These are phyloP conservation scores for Takifugu flavidus DNA, from an alignment of 2,113 vertebrate species.

Conservation along the genomic window DNA sequence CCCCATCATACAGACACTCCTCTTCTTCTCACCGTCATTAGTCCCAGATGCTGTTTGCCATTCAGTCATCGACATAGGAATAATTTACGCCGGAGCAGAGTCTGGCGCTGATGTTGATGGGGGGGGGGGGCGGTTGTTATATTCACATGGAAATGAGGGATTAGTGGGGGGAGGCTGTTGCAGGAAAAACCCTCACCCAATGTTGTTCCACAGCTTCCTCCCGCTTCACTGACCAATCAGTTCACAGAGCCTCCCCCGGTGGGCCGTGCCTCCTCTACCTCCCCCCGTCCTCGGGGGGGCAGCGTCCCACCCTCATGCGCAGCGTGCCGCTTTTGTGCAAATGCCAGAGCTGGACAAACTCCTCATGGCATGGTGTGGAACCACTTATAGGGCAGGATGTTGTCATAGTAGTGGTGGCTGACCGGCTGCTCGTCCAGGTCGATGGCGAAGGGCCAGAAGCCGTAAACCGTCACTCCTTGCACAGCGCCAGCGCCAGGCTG, in stretches of 20 bases:
- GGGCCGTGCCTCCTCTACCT: slow-evolving; percentile 8
- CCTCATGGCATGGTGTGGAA: slow-evolving; percentile 97
- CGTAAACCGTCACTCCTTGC: slow-evolving; percentile 92
- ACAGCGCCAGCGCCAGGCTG: slow-evolving; percentile 89
- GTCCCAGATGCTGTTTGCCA: slow-evolving; percentile 22
- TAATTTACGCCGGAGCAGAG: slow-evolving; percentile 17
- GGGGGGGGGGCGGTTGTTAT: slow-evolving; percentile 13
- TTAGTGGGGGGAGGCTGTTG: slow-evolving; percentile 11
- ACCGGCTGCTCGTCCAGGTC: slow-evolving; percentile 80
- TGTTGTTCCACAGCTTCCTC: neutral
- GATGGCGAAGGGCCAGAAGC: slow-evolving; percentile 93
- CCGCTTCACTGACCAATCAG: neutral
- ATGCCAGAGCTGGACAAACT: slow-evolving; percentile 95
- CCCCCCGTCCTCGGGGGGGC: slow-evolving; percentile 53
- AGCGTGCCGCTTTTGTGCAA: slow-evolving; percentile 89
- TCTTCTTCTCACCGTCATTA: slow-evolving; percentile 3
- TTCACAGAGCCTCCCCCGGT: slow-evolving; percentile 3
- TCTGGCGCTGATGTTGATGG: slow-evolving; percentile 23
- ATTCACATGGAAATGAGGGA: slow-evolving; percentile 33
- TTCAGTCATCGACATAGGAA: neutral
- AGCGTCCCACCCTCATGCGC: slow-evolving; percentile 82
- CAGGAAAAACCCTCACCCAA: neutral
- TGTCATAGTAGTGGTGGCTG: slow-evolving; percentile 97
- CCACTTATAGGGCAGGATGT: slow-evolving; percentile 84
- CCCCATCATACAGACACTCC: slow-evolving; percentile 18